Evolutionary conservation across 2,113 vertebrate species (phyloP).

Genomic region (Narcine bancroftii): DNA sequence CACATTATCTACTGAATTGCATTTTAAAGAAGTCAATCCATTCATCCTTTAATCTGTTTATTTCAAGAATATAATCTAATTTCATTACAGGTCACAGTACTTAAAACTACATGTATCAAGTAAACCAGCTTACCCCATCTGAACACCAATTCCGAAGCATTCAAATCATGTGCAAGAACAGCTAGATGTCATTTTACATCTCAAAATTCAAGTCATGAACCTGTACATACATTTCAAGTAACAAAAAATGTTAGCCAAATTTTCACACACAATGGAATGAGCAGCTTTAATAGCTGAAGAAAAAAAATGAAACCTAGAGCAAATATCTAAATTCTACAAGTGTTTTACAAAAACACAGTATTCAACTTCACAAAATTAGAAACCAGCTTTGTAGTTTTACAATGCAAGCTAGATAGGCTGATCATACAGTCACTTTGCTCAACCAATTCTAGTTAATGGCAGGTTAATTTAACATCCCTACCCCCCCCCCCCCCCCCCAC

Average conservation of each 20-base stretch:
- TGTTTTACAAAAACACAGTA: conserved; percentile 15
- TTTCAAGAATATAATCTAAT: conserved; percentile 36
- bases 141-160: conserved; percentile 34
- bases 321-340: conserved; percentile 34
- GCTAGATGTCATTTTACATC: conserved; percentile 30
- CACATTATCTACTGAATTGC: neutral
- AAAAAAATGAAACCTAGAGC: conserved; percentile 23
- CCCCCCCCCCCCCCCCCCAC: neutral
- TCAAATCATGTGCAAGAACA: conserved; percentile 36
- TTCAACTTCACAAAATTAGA: conserved; percentile 10
- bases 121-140: conserved; percentile 33
- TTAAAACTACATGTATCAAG: conserved; percentile 34
- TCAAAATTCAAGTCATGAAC: conserved; percentile 24
- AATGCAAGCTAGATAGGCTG: conserved; percentile 8
- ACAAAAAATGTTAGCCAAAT: conserved; percentile 28
- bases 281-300: conserved; percentile 22
- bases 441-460: conserved; percentile 54
- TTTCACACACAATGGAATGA: conserved; percentile 34
- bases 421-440: conserved; percentile 48
- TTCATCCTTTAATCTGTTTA: conserved; percentile 11
- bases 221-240: conserved; percentile 33
- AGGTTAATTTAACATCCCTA: conserved; percentile 59
- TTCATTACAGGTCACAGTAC: conserved; percentile 33
- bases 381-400: conserved; percentile 16
- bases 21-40: neutral